These are phyloP conservation scores for Dasysyrphus albostriatus DNA, from an alignment of 2,888 invertebrate species.

Conservation along the genomic window DNA sequence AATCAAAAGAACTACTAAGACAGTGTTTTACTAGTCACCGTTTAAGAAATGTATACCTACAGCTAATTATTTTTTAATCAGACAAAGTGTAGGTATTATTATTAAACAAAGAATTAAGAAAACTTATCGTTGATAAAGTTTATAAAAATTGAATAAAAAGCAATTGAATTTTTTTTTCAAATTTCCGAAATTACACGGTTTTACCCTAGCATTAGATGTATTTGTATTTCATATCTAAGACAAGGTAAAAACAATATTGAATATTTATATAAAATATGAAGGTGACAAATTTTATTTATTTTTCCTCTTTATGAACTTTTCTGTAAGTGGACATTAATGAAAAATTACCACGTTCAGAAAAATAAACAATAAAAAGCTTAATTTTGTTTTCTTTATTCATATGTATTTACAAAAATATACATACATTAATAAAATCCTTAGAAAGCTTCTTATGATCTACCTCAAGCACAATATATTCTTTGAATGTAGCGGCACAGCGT, in stretches of 20 bases:
- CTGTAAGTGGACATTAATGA: background rate
- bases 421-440: background rate
- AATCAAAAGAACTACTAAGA: no score
- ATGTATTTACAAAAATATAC: slow-evolving; percentile 4
- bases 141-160: no score
- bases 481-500: no score
- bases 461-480: background rate
- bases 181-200: background rate
- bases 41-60: no score
- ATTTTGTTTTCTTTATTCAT: slow-evolving; percentile 1
- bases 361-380: background rate
- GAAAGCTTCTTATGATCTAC: background rate
- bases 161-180: no score
- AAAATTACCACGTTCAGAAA: background rate
- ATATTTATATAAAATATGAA: background rate
- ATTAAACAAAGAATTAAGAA: no score
- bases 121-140: no score
- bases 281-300: background rate
- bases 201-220: background rate
- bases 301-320: background rate
- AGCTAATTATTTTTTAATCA: no score
- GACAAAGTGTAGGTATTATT: no score
- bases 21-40: no score
- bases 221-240: background rate
- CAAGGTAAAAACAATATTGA: background rate